Percentiles rank a stretch among this genome's conserved stretches.
Evolutionary conservation across 2,888 invertebrate genomes (phyloP).

Genomic region (Calameuta pallipes): DNA sequence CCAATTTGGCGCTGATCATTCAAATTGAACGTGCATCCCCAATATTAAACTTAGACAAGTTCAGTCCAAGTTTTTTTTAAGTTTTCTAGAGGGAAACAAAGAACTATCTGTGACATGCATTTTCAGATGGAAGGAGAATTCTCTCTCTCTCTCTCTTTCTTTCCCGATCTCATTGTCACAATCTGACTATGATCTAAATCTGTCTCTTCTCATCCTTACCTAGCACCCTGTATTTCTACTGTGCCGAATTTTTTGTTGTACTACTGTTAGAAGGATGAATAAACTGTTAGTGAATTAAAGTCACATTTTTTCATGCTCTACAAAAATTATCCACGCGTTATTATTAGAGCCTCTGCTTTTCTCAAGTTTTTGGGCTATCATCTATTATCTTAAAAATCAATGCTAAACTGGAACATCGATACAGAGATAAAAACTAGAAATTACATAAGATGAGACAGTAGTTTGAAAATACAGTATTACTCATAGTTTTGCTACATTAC

Average conservation of each 20-base stretch:
- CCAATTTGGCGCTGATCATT: neutral
- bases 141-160: neutral
- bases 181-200: neutral
- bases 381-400: neutral
- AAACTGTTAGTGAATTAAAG: conserved; percentile 20
- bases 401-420: neutral
- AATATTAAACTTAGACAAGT: neutral
- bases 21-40: neutral
- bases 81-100: neutral
- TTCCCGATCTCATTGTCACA: neutral
- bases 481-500: neutral
- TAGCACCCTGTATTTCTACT: neutral
- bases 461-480: neutral
- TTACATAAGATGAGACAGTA: neutral
- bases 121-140: neutral
- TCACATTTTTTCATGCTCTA: neutral
- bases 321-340: neutral
- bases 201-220: neutral
- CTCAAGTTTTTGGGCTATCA: neutral
- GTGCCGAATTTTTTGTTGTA: conserved; percentile 10
- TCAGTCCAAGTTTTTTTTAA: neutral
- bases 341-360: neutral
- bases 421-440: neutral
- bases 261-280: conserved; percentile 13
- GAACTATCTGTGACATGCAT: neutral